phyloP scores from a whole-genome alignment of 2,888 invertebrate genomes.

The Eubasilissa splendida region DNA sequence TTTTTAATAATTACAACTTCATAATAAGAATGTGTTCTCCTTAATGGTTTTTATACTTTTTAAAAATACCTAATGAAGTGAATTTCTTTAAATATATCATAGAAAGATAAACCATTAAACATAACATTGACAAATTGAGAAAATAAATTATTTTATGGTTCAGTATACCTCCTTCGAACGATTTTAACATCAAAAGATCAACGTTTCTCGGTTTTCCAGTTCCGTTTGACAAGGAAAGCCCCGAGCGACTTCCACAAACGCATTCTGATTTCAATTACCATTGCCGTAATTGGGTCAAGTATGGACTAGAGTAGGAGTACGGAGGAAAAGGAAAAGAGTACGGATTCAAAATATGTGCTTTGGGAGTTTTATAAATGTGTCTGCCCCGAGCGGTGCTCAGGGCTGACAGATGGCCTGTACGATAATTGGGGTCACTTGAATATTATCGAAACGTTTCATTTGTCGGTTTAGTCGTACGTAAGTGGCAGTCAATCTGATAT shows the following conservation, averaged over 20 bases:
- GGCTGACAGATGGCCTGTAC: slow-evolving; percentile 34
- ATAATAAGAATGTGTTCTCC: no score
- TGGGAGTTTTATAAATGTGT: slow-evolving; percentile 35
- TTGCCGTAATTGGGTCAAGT: slow-evolving; percentile 44
- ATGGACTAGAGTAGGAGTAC: slow-evolving; percentile 6
- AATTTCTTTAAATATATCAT: no score
- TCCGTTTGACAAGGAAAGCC: neutral
- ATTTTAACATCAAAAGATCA: no score
- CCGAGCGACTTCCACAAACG: slow-evolving; percentile 38
- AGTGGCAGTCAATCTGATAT: no score
- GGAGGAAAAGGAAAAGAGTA: slow-evolving; percentile 27
- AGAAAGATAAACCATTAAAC: no score
- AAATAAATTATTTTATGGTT: no score
- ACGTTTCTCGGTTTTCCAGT: neutral
- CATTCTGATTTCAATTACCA: slow-evolving; percentile 40
- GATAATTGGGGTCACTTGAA: slow-evolving; percentile 15
- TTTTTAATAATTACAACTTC: no score
- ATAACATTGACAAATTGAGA: no score
- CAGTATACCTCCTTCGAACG: no score
- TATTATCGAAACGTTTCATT: neutral
- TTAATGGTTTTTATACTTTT: no score
- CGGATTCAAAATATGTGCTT: slow-evolving; percentile 49
- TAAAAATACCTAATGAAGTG: no score
- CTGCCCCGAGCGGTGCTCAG: slow-evolving; percentile 25
- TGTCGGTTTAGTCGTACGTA: no score